Evolutionary conservation across 2,797 vertebrate species (phyloP).

Genomic region (Fringilla coelebs): DNA sequence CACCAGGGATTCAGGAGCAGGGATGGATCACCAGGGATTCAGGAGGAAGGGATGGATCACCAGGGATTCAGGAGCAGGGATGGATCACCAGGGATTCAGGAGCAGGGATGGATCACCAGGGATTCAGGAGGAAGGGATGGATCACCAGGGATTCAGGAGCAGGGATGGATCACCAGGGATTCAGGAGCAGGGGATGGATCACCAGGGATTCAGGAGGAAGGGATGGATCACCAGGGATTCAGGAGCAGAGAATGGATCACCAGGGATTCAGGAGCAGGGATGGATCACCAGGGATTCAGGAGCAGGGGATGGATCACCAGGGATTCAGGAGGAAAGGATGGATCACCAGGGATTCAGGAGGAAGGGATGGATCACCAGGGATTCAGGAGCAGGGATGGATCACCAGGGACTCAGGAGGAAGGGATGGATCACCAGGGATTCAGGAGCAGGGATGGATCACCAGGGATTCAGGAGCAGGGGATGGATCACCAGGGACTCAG

Average conservation of each 20-base stretch:
- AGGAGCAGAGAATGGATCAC: rapidly evolving
- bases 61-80: rapidly evolving
- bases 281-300: background rate
- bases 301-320: rapidly evolving
- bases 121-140: rapidly evolving
- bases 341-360: background rate
- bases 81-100: rapidly evolving
- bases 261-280: rapidly evolving
- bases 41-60: rapidly evolving
- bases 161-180: background rate
- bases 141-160: background rate
- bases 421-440: background rate
- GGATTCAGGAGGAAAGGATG: rapidly evolving
- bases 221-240: rapidly evolving
- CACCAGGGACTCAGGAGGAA: background rate
- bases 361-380: rapidly evolving
- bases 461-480: rapidly evolving
- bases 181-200: rapidly evolving
- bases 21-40: background rate
- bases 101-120: background rate
- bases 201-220: rapidly evolving
- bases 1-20: rapidly evolving
- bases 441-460: rapidly evolving
- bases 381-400: rapidly evolving
- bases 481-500: background rate